Evolutionary conservation across 2,797 vertebrate genomes (phyloP).

Genomic region (Picus viridis): DNA sequence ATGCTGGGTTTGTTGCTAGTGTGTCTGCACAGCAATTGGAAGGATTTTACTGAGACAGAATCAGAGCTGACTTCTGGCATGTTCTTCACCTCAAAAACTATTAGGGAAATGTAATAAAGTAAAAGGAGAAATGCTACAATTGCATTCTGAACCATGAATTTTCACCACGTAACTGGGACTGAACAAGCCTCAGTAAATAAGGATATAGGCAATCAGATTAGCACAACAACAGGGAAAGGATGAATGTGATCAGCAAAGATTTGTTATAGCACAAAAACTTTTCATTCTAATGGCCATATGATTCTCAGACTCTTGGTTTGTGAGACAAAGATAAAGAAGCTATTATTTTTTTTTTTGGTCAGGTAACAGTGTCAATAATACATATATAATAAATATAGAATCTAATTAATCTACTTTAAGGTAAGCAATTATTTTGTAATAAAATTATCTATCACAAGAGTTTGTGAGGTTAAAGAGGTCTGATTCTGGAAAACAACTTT

Average conservation of each 20-base stretch:
- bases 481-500: background rate
- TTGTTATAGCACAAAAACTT: background rate
- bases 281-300: background rate
- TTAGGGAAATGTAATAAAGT: background rate
- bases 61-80: background rate
- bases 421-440: background rate
- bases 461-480: background rate
- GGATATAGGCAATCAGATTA: background rate
- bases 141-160: background rate
- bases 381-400: background rate
- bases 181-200: background rate
- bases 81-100: background rate
- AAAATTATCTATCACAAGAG: background rate
- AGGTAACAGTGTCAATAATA: background rate
- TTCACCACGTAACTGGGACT: background rate
- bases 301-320: background rate
- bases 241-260: background rate
- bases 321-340: background rate
- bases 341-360: background rate
- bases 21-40: background rate
- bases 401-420: background rate
- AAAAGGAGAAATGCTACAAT: background rate
- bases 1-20: background rate
- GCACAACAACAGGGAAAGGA: background rate
- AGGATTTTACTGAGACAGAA: background rate